A percentile compares a stretch with the other conserved stretches of the same genome.
Conservation (phyloP, 2,113 vertebrate species). For the Felis catus region F.catus_Fca126_mat1.0 CM031411.1:8318001-8318500, state of each 20-base stretch:
- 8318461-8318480: background rate
- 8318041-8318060: background rate
- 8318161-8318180: background rate
- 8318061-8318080: background rate
- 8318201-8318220: background rate
- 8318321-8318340: background rate
- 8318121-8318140: background rate
- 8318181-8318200: background rate
- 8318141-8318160: background rate
- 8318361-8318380: background rate
- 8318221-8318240: background rate
- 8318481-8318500: background rate
- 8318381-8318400: slow-evolving; percentile 14
- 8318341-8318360: background rate
- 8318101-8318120: background rate
- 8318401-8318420: background rate
- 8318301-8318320: background rate
- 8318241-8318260: background rate
- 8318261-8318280: background rate
- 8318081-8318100: background rate
- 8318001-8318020: background rate
- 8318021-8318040: background rate
- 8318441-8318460: background rate
- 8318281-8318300: background rate
- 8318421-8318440: background rate